Evolutionary conservation across 2,113 vertebrate genomes (phyloP), one percentile per base, ranked within the genome.

Genomic region (Zootoca vivipara): DNA sequence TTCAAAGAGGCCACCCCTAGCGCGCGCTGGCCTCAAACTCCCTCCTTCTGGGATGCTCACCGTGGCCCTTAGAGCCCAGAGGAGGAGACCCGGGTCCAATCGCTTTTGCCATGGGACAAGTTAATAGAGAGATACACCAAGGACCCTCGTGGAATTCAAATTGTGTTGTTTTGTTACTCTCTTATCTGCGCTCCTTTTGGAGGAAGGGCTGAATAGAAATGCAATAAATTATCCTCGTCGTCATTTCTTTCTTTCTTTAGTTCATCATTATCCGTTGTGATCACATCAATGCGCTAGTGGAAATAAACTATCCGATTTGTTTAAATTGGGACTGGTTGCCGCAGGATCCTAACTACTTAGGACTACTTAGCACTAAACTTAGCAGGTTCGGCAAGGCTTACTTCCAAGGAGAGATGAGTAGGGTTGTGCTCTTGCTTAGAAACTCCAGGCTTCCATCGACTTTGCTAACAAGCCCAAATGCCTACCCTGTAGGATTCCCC

Each of bases 1-100:
- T 86, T 86, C 85, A 78, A 69, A 85, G 84, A 38, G 62, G 38
- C 74, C 74, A n/a, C 79, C 33, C 52, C 42, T 62, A 56, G 65
- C 22, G 26, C 8, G 74, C 35, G 40, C 33, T 69, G 26, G 30
- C 26, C 40, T 78, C 35, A 33, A 3, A 3, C 20, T 12, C 20
- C n/a, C 77, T 52, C 3, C 1, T 35, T 46, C 40, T 58, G 28
- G 52, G 5, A 38, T n/a, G 12, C 33, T 15, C 78, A 30, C 15
- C 7, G 3, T 9, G 5, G 24, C 56, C 56, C 33, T 65, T 64
- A 46, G 35, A n/a, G 7, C 38, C 5, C 16, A 24, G 56, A 81
- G 8, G 4, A 75, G 28, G 15, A 5, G 81, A 69, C 28, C 67
- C 65, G 24, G 5, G 16, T 26, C 38, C 65, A 22, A 26, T n/a